These are phyloP conservation scores for Atta texana DNA, from an alignment of 1,140 invertebrate species.

Conservation along the genomic window DNA sequence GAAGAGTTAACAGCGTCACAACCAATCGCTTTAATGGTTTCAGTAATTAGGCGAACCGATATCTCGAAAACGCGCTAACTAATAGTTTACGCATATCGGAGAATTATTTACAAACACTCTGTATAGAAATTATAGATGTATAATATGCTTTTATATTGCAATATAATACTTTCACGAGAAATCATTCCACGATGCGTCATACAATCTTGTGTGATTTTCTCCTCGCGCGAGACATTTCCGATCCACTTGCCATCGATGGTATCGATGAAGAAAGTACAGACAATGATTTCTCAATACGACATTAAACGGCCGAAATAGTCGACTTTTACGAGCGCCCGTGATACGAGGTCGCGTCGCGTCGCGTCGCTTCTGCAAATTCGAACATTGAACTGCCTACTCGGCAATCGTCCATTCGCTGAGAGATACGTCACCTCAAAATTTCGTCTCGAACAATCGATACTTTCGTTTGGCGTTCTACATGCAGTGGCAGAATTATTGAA, in stretches of 20 bases:
- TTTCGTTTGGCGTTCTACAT: too few species aligned
- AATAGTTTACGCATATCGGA: neutral
- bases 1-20: neutral
- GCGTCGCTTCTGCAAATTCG: constrained; percentile 22
- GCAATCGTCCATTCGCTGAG: constrained; percentile 36
- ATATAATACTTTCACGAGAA: constrained; percentile 15
- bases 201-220: constrained; percentile 39
- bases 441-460: constrained; percentile 5
- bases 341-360: constrained; percentile 5
- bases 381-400: constrained; percentile 43
- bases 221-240: constrained; percentile 25
- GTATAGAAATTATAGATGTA: neutral
- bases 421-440: constrained; percentile 25
- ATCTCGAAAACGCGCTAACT: neutral
- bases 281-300: constrained; percentile 53
- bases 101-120: neutral
- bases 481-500: neutral
- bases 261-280: constrained; percentile 52
- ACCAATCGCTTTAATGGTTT: neutral
- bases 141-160: neutral
- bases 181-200: constrained; percentile 30
- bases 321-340: constrained; percentile 57
- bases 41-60: neutral
- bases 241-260: constrained; percentile 44
- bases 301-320: constrained; percentile 54